A percentile compares a stretch with the other conserved stretches of the same genome.
Evolutionary conservation across 2,113 vertebrate species (phyloP).

Genomic region (Crotalus horridus): DNA sequence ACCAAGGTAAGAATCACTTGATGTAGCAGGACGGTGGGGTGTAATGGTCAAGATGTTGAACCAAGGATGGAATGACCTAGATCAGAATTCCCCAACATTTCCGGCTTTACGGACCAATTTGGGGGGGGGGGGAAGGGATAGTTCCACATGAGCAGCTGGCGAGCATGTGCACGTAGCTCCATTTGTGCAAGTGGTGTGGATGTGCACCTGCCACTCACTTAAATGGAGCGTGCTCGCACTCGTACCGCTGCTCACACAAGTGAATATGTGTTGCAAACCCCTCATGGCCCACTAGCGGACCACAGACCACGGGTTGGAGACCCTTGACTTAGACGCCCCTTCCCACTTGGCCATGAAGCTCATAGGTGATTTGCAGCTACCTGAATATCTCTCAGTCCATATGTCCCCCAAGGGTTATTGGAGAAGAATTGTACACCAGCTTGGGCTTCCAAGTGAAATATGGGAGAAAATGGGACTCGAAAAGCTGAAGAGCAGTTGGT

Average conservation of each 20-base stretch:
- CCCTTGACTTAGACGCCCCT: not conserved
- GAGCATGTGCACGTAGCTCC: too few species aligned
- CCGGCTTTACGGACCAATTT: too few species aligned
- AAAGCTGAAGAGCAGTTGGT: not conserved
- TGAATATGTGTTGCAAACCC: too few species aligned
- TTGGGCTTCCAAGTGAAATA: not conserved
- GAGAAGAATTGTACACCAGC: not conserved
- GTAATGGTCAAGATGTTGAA: not conserved
- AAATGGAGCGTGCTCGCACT: too few species aligned
- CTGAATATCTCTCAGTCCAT: not conserved
- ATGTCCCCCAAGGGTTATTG: not conserved
- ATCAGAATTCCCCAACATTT: too few species aligned
- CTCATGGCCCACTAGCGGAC: too few species aligned
- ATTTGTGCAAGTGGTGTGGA: too few species aligned
- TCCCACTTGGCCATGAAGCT: not conserved
- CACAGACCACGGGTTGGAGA: too few species aligned
- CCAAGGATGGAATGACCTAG: not conserved
- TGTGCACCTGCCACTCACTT: too few species aligned
- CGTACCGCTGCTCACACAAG: too few species aligned
- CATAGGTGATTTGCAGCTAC: not conserved
- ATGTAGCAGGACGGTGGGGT: not conserved
- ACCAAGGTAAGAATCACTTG: not conserved
- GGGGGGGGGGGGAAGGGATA: too few species aligned
- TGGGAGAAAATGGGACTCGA: not conserved
- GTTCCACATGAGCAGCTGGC: too few species aligned